Evolutionary conservation across 2,888 invertebrate species (phyloP).

Genomic region (Eupithecia vulgata): DNA sequence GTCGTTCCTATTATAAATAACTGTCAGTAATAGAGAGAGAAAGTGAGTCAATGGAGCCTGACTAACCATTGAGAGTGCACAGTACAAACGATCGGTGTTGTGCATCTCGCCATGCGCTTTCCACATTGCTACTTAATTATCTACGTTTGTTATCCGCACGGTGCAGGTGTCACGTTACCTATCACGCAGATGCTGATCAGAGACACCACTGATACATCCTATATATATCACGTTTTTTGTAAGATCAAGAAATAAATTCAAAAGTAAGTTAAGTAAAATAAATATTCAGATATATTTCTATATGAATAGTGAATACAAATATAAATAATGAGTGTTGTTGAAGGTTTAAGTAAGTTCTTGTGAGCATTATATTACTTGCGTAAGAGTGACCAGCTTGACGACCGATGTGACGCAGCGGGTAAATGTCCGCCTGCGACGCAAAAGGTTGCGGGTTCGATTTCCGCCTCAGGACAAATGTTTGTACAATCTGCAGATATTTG

Average conservation of each 20-base stretch:
- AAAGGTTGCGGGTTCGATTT: too few species aligned
- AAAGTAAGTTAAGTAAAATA: too few species aligned
- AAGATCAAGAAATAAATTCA: background rate
- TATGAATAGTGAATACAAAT: too few species aligned
- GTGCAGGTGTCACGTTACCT: background rate
- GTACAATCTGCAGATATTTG: too few species aligned
- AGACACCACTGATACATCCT: background rate
- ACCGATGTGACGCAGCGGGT: too few species aligned
- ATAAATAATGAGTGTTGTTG: too few species aligned
- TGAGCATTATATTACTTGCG: background rate
- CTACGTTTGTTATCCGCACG: background rate
- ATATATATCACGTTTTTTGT: background rate
- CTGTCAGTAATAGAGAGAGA: background rate
- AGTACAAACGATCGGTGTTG: background rate
- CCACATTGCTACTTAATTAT: slow-evolving; percentile 7
- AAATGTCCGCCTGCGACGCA: too few species aligned
- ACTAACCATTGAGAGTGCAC: background rate
- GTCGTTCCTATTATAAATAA: slow-evolving; percentile 1
- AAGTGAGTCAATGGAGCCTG: slow-evolving; percentile 12
- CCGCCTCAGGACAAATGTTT: too few species aligned
- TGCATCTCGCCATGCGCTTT: slow-evolving; percentile 14
- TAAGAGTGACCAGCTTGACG: background rate
- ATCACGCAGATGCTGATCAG: background rate
- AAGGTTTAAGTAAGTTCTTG: background rate
- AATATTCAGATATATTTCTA: too few species aligned